Conservation (phyloP, 2,888 invertebrate genomes). For the Drosophila mimetica region DNA sequence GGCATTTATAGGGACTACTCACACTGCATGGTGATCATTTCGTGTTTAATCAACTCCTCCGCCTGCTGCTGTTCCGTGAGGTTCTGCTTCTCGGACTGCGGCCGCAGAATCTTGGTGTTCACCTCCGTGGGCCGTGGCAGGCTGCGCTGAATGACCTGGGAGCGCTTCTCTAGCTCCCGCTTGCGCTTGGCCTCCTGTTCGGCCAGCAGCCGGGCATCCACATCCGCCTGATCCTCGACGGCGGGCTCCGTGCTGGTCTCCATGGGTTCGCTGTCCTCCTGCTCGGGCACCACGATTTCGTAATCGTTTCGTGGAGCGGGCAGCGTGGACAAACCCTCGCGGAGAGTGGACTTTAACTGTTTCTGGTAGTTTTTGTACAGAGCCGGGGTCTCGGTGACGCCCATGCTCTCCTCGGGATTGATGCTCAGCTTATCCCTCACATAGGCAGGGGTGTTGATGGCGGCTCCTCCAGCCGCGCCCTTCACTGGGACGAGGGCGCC, state of each 20-base stretch:
- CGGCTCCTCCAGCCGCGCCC: constrained; percentile 36
- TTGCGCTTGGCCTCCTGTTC: constrained; percentile 89
- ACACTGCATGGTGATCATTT: constrained; percentile 97
- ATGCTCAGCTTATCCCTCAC: constrained; percentile 97
- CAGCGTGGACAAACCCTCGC: constrained; percentile 91
- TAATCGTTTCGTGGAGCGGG: constrained; percentile 98
- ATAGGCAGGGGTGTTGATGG: constrained; percentile 88
- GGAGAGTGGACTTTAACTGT: constrained; percentile 90
- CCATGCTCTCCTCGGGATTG: constrained; percentile 93
- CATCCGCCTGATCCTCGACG: constrained; percentile 94
- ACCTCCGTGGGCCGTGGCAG: constrained; percentile 94
- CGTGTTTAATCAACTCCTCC: constrained; percentile 97
- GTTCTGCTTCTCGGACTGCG: constrained; percentile 90
- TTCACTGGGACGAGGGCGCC: constrained; percentile 85
- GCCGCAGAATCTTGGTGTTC: constrained; percentile 92
- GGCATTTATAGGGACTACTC: constrained; percentile 12
- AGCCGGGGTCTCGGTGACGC: constrained; percentile 89
- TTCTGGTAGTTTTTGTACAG: constrained; percentile 88
- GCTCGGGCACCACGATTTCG: constrained; percentile 98
- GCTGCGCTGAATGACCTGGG: constrained; percentile 93
- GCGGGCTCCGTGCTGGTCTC: constrained; percentile 83
- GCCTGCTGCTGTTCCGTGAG: constrained; percentile 96
- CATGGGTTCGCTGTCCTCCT: constrained; percentile 86
- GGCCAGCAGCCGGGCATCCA: constrained; percentile 89
- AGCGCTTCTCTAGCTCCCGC: constrained; percentile 88